phyloP scores from a whole-genome alignment of 2,113 vertebrate species.

The Labeo catla region DNA sequence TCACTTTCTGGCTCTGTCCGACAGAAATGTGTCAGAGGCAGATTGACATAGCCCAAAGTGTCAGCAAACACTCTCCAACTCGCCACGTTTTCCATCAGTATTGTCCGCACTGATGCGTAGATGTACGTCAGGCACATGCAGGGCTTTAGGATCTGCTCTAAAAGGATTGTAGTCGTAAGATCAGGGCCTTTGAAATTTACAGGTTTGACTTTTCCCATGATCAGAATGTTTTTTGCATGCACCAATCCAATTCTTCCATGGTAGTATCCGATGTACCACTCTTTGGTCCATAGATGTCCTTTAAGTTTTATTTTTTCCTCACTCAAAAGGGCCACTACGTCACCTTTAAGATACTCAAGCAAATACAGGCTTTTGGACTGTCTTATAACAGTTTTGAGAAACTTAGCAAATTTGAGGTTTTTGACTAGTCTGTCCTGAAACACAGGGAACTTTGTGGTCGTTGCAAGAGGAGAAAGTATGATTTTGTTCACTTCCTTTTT shows the following conservation, averaged over 20 bases:
- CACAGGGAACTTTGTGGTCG: constrained; percentile 85
- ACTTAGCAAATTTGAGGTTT: constrained; percentile 89
- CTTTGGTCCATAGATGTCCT: constrained; percentile 95
- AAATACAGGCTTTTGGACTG: constrained; percentile 94
- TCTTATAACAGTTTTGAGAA: constrained; percentile 92
- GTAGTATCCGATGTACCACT: constrained; percentile 96
- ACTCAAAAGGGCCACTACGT: constrained; percentile 86
- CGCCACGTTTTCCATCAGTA: constrained; percentile 94
- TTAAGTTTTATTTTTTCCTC: constrained; percentile 92
- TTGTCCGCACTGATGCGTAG: constrained; percentile 91
- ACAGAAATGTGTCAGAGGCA: constrained; percentile 89
- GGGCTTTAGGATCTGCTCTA: constrained; percentile 92
- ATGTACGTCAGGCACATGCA: constrained; percentile 98
- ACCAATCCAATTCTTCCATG: constrained; percentile 90
- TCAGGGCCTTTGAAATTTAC: constrained; percentile 84
- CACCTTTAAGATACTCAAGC: constrained; percentile 95
- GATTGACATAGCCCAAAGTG: constrained; percentile 85
- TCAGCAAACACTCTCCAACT: constrained; percentile 93
- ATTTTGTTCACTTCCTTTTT: constrained; percentile 96
- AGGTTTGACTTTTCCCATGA: constrained; percentile 86
- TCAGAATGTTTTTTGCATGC: constrained; percentile 91
- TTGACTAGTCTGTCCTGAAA: constrained; percentile 88
- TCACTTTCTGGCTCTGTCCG: constrained; percentile 89
- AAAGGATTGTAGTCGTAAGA: constrained; percentile 84
- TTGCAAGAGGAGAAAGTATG: constrained; percentile 86